Conservation (phyloP, 2,113 vertebrate species). For the Lasiurus cinereus region DNA sequence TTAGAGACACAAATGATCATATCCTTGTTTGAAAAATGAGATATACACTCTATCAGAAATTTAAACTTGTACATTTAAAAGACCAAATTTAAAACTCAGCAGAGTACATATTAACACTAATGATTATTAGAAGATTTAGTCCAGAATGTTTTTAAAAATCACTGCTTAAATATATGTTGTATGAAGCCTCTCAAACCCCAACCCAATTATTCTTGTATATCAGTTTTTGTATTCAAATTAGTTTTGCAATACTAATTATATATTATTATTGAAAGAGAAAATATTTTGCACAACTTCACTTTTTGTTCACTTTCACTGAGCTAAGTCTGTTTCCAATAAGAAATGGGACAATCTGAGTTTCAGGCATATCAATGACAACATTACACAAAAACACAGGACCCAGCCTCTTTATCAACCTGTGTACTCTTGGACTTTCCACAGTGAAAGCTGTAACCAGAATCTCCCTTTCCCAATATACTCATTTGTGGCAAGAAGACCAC, state of each 20-base stretch:
- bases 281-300: background rate
- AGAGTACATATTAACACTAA: background rate
- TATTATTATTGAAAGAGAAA: background rate
- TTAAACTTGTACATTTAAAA: conserved; percentile 38
- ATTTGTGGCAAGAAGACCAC: background rate
- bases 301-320: background rate
- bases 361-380: background rate
- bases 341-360: background rate
- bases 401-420: background rate
- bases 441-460: background rate
- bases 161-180: background rate
- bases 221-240: conserved; percentile 16
- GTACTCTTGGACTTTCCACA: background rate
- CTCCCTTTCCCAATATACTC: background rate
- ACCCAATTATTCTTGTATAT: background rate
- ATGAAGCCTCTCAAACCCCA: background rate
- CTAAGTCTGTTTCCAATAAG: background rate
- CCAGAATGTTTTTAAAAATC: background rate
- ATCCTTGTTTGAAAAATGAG: background rate
- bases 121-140: background rate
- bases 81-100: background rate
- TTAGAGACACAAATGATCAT: background rate
- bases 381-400: background rate
- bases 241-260: background rate
- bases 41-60: background rate